Base-by-base conservation (phyloP, 2,888 invertebrate genomes). In the Bellardia bayeri region DNA sequence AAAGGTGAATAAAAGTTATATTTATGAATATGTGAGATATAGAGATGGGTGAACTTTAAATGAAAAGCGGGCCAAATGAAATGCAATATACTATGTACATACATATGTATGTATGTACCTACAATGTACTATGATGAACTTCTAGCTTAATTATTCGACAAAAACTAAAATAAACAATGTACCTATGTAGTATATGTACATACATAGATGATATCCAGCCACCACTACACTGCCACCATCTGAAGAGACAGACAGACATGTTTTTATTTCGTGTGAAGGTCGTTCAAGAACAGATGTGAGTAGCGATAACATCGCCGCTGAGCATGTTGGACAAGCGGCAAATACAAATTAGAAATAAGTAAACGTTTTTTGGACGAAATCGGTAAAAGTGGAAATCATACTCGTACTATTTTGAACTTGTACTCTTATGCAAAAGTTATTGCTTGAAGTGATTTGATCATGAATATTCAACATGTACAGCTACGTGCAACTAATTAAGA, bases 201-300 rank as follows among this genome's bases (percentile, higher is more conserved):
- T n/a, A n/a, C n/a, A n/a, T n/a, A n/a, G n/a, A n/a, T n/a, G 1
- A 63, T 37, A 63, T 23, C 37, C 37, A 37, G 37, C 37, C 37
- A 58, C 58, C 16, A 64, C 14, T 37, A 14, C 16, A 64, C 7
- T 37, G 6, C 42, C 4, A 40, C 8, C 42, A 66, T 9, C 66
- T 5, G 42, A 6, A 42, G 42, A 64, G 2, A 63, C 3, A 0
- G 37, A 23, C 23, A 23, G 23, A 23, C 23, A 23, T 64, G 40
- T 33, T 23, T 16, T 37, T 16, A 11, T 66, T 40, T 66, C 16
- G 40, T 66, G 23, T 68, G 68, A 68, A 68, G 68, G 68, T 68
- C 68, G 68, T 68, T 68, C 45, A 68, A 49, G 68, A 68, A 68
- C 49, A 49, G 68, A 30, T 68, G 68, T 45, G 45, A 30, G 23